Evolutionary conservation across 2,113 vertebrate species (phyloP), one percentile per base, ranked within the genome.

Genomic region (pig (Sus scrofa)): DNA sequence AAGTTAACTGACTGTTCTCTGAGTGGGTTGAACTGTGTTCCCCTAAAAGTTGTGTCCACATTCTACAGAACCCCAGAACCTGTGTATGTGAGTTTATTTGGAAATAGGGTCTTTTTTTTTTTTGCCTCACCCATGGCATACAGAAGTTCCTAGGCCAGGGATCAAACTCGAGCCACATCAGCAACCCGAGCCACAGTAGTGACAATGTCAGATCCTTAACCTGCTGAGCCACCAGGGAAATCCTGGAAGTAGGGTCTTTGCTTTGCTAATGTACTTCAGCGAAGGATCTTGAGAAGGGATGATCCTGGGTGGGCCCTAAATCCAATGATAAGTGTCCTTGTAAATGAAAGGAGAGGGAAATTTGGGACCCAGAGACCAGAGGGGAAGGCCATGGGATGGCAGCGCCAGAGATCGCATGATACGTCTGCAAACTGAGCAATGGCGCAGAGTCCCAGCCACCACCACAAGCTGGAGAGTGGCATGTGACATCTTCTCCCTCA

Each of bases 381-480:
- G 32, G 13, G n/a, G 4, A 65, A 54, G 44, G 56, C 65, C 56
- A 1, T 1, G 20, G 67, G 88, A 27, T 24, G 74, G 24, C 1
- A 13, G 56, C 6, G 20, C 34, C 56, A 18, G 39, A 37, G 39
- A 71, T 0, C 0, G 19, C 24, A 63, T 19, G 54, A 19, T 16
- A 2, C 10, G 0, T n/a, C 77, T 26, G 4, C 13, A 88, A 52
- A 26, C 32, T 11, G 18, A 58, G 71, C n/a, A 44, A 19, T 1
- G 5, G 22, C 15, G 0, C 3, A 0, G n/a, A 16, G 3, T 2
- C 20, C 50, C 0, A 26, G 65, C 67, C 13, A 22, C 44, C 77
- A 14, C 74, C 20, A 6, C n/a, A 15, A 44, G 62, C 60, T 2
- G 27, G 15, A 44, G 20, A 19, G 19, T 16, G 30, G 54, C 15